phyloP scores from a whole-genome alignment of 1,140 invertebrate species.

The Eufriesea mexicana region DNA sequence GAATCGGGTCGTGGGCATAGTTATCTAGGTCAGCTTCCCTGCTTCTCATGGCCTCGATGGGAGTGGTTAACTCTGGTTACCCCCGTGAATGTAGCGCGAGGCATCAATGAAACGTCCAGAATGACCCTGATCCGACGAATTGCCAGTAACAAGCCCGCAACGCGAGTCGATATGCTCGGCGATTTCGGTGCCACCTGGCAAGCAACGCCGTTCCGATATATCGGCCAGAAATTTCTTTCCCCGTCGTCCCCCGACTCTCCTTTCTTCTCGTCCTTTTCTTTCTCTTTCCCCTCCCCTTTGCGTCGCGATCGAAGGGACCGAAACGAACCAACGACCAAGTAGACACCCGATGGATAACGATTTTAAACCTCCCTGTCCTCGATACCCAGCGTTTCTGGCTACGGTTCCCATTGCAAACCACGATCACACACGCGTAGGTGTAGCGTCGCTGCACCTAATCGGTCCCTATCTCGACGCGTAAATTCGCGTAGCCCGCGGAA shows the following conservation, averaged over 20 bases:
- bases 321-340: too few species aligned
- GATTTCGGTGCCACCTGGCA: conserved; percentile 22
- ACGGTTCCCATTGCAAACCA: background rate
- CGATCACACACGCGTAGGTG: too few species aligned
- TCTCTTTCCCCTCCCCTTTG: too few species aligned
- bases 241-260: background rate
- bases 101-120: conserved; percentile 65
- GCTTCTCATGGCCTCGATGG: conserved; percentile 65
- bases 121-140: conserved; percentile 58
- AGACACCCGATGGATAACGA: too few species aligned
- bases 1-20: conserved; percentile 62
- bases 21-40: conserved; percentile 73
- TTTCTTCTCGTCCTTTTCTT: too few species aligned
- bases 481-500: background rate
- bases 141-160: conserved; percentile 20
- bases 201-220: background rate
- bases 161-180: background rate
- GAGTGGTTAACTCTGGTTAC: conserved; percentile 61
- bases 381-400: too few species aligned
- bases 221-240: background rate
- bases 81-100: conserved; percentile 57
- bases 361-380: too few species aligned
- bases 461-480: background rate
- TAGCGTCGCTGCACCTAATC: too few species aligned
- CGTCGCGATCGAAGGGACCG: too few species aligned